These are phyloP conservation scores for Ptychoptera contaminata DNA, from an alignment of 2,888 invertebrate genomes.

Conservation along the genomic window DNA sequence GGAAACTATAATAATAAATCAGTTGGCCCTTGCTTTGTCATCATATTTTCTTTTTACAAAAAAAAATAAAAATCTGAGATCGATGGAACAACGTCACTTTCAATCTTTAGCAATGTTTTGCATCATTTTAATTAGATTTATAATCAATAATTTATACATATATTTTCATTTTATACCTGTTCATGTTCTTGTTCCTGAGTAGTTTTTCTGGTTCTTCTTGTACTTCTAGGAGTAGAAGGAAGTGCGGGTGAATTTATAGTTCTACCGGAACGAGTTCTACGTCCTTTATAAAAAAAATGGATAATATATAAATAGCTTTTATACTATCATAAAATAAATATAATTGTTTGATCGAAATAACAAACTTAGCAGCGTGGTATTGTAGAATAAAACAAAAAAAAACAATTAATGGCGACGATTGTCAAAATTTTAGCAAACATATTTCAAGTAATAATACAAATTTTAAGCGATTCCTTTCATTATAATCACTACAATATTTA, in stretches of 20 bases:
- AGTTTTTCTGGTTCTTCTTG: conserved; percentile 12
- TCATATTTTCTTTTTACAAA: conserved; percentile 13
- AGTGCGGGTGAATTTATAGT: conserved; percentile 20
- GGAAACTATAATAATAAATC: conserved; percentile 12
- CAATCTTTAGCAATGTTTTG: neutral
- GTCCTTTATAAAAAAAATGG: conserved; percentile 22
- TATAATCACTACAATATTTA: neutral
- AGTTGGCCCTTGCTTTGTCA: conserved; percentile 32
- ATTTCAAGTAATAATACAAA: neutral
- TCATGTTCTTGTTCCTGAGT: conserved; percentile 12
- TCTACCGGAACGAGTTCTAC: conserved; percentile 42
- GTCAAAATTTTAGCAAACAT: too few species aligned
- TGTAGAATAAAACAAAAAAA: neutral
- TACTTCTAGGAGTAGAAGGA: conserved; percentile 21
- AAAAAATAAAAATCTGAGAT: neutral
- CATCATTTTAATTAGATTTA: neutral
- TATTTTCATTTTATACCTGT: conserved; percentile 5
- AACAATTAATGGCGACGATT: too few species aligned
- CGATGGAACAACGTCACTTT: conserved; percentile 4
- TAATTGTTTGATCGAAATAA: neutral
- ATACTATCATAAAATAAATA: neutral
- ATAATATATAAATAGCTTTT: too few species aligned
- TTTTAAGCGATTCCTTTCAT: neutral
- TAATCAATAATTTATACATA: neutral
- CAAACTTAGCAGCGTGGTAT: conserved; percentile 1